Base-by-base conservation (phyloP, 2,888 invertebrate species). In the Epirrhoe tristata region DNA sequence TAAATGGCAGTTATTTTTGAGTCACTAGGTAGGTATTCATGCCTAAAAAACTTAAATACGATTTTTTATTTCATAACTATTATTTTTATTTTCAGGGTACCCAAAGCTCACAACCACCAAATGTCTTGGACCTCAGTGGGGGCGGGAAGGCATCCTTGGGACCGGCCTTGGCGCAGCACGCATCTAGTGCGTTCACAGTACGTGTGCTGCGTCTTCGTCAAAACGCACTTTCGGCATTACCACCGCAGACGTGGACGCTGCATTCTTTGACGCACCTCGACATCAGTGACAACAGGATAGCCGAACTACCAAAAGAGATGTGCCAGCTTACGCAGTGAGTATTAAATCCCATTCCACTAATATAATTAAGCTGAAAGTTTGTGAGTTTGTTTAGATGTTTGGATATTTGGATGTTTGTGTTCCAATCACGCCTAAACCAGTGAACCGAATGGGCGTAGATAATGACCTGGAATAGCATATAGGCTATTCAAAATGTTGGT, bases 261-360 rank as follows among this genome's bases (percentile, higher is more conserved):
- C 88, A 89, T n/a, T 91, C 94, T 1, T 87, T 96, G 70, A 95
- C 94, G 48, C 94, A 94, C 66, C 93, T 97, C 63, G 96, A 96
- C 83, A 87, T 96, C 71, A 95, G 96, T 56, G 95, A 96, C 79
- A 97, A 97, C 82, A 93, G 94, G 74, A 94, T 97, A 73, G 85
- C 94, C 61, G 94, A 94, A 68, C 84, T 96, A 65, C 96, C 96
- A 0, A 87, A 93, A 54, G 96, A 95, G 82, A 95, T 97, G 79
- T 93, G 90, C 77, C 94, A 86, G 58, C 83, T 93, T 31, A 82
- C 82, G 53, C 91, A 93, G 93, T 93, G 76, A 90, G 93, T 89
- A 56, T 48, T 36, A 24, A 24, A 24, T n/a, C n/a, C n/a, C n/a
- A n/a, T n/a, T n/a, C n/a, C n/a, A n/a, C n/a, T n/a, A n/a, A n/a